A percentile compares a stretch with the other conserved stretches of the same genome.
Conservation (phyloP, 1,140 invertebrate species). For the Drosophila mauritiana region DNA sequence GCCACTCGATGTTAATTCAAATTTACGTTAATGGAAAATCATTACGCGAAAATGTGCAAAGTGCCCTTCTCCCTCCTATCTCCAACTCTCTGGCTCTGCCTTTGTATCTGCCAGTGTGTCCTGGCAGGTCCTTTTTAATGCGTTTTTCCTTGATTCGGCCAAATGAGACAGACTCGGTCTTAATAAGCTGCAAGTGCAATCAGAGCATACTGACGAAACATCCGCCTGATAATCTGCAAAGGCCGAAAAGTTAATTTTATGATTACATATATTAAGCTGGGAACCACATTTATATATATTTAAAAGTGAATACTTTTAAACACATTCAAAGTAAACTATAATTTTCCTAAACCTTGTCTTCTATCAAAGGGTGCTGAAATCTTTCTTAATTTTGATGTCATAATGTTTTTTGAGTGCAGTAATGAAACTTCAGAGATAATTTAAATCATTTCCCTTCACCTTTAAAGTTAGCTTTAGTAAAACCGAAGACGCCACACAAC, state of each 20-base stretch:
- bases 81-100: slow-evolving; percentile 9
- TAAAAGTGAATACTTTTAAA: background rate
- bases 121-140: slow-evolving; percentile 69
- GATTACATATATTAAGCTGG: background rate
- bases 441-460: slow-evolving; percentile 1
- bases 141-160: slow-evolving; percentile 55
- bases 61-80: slow-evolving; percentile 66
- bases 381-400: background rate
- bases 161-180: slow-evolving; percentile 56
- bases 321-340: background rate
- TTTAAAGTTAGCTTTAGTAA: background rate
- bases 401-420: background rate
- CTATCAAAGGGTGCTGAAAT: background rate
- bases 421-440: background rate
- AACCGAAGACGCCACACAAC: background rate
- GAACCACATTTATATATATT: background rate
- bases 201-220: slow-evolving; percentile 17
- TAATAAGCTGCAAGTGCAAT: slow-evolving; percentile 73
- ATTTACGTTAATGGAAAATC: slow-evolving; percentile 84
- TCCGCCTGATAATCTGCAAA: slow-evolving; percentile 36
- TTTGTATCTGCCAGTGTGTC: slow-evolving; percentile 12
- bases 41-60: slow-evolving; percentile 82
- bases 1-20: slow-evolving; percentile 74
- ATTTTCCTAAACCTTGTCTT: too few relatives aligned
- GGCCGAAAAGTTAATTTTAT: slow-evolving; percentile 29